Percentiles rank a stretch among this genome's conserved stretches.
These are phyloP conservation scores for Drosophila niveifrons DNA, from an alignment of 2,888 invertebrate species.

Conservation along the genomic window DNA sequence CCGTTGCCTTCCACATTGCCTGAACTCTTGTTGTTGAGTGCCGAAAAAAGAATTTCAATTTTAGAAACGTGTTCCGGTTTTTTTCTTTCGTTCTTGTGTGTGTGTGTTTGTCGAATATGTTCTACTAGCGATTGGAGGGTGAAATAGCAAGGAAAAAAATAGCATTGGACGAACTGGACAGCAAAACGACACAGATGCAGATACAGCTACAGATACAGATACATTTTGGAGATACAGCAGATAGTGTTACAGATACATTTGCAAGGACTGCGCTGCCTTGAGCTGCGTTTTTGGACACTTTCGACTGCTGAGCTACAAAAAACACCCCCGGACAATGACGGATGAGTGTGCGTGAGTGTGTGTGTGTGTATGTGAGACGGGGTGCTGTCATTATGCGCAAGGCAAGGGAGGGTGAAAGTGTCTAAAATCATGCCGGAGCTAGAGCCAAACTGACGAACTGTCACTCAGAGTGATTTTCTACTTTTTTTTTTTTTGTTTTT, in stretches of 20 bases:
- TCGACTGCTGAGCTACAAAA: constrained; percentile 40
- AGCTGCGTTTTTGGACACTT: constrained; percentile 74
- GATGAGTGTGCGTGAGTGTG: constrained; percentile 56
- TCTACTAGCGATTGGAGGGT: constrained; percentile 49
- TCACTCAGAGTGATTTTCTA: constrained; percentile 61
- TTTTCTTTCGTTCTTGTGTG: constrained; percentile 30
- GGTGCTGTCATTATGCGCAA: constrained; percentile 71
- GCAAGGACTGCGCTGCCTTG: constrained; percentile 68
- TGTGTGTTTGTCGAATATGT: constrained; percentile 20
- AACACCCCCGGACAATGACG: constrained; percentile 76
- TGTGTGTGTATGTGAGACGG: constrained; percentile 15
- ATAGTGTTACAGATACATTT: constrained; percentile 18
- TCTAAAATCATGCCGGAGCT: constrained; percentile 66
- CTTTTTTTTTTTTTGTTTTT: constrained; percentile 14
- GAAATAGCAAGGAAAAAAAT: constrained; percentile 33
- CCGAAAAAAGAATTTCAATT: constrained; percentile 74
- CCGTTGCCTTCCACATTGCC: constrained; percentile 15
- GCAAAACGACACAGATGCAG: constrained; percentile 19
- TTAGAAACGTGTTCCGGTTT: constrained; percentile 73
- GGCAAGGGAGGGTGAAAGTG: constrained; percentile 64
- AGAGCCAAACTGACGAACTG: constrained; percentile 71
- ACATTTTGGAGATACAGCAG: constrained; percentile 15
- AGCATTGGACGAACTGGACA: constrained; percentile 29
- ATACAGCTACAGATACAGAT: constrained; percentile 19
- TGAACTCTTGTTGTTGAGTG: constrained; percentile 25